These are phyloP conservation scores for Cryptoblepharus egeriae DNA, from an alignment of 2,797 vertebrate species.

Conservation along the genomic window DNA sequence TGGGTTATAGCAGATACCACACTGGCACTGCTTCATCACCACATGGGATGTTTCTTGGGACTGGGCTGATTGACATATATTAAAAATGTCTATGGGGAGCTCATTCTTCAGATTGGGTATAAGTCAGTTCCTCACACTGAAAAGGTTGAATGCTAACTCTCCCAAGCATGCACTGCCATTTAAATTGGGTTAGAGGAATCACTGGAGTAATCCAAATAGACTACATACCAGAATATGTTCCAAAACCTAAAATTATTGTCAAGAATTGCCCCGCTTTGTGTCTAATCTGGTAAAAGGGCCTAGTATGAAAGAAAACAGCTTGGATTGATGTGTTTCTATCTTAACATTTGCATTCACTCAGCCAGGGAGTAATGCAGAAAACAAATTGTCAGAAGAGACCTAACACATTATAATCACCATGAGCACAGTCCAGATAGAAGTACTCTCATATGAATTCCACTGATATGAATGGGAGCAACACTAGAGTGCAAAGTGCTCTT, in stretches of 20 bases:
- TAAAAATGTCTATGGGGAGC: too few species aligned
- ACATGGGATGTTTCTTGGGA: too few species aligned
- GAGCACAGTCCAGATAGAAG: background rate
- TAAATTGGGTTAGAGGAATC: background rate
- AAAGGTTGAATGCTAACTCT: background rate
- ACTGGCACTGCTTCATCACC: too few species aligned
- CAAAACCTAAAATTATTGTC: background rate
- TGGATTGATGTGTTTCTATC: background rate
- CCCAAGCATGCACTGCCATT: background rate
- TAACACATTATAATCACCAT: background rate
- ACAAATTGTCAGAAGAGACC: background rate
- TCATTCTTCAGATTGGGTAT: too few species aligned
- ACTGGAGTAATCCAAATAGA: background rate
- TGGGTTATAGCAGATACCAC: too few species aligned
- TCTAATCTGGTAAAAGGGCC: background rate
- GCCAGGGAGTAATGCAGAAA: background rate
- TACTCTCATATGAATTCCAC: background rate
- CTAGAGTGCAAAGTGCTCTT: background rate
- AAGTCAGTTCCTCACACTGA: too few species aligned
- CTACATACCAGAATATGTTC: too few species aligned
- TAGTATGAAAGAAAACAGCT: background rate
- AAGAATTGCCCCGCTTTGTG: background rate
- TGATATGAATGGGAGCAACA: background rate
- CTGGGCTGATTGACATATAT: too few species aligned
- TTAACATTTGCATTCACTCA: background rate